Conservation (phyloP, 2,888 invertebrate genomes). For the Ophraella communa region DNA sequence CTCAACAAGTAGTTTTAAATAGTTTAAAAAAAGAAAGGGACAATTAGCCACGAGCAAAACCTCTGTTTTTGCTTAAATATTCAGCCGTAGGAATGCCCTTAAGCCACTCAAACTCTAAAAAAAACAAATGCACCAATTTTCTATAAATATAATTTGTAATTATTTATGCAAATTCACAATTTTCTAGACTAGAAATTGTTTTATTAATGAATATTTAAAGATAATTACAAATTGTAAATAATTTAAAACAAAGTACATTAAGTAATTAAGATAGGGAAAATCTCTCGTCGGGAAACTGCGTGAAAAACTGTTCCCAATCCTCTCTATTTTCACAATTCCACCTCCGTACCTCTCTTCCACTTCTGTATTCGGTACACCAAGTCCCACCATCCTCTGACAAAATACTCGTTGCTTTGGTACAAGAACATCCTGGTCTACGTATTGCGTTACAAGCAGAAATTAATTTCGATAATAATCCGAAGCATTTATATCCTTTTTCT, state of each 20-base stretch:
- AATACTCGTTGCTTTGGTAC: slow-evolving; percentile 27
- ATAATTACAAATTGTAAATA: no score
- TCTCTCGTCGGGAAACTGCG: slow-evolving; percentile 26
- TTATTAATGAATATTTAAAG: no score
- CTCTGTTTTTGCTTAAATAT: no score
- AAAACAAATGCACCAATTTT: no score
- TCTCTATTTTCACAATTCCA: slow-evolving; percentile 37
- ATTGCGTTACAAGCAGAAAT: slow-evolving; percentile 23
- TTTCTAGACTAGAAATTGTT: no score
- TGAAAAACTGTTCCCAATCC: slow-evolving; percentile 34
- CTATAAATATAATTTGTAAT: no score
- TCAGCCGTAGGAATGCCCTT: no score
- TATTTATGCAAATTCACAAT: no score
- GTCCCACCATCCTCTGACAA: slow-evolving; percentile 26
- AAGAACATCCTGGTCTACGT: slow-evolving; percentile 26
- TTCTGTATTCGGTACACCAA: slow-evolving; percentile 29
- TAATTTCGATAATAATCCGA: slow-evolving; percentile 22
- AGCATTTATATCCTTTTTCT: slow-evolving; percentile 28
- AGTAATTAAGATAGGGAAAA: background rate
- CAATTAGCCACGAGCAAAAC: no score
- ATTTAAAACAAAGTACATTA: background rate
- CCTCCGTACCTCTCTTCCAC: slow-evolving; percentile 27
- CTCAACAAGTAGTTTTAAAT: no score
- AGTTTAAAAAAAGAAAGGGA: no score
- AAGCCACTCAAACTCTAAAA: no score